Percentiles rank a stretch among this genome's conserved stretches.
These are phyloP conservation scores for Illadopsis cleaveri DNA, from an alignment of 2,113 vertebrate species.

Conservation along the genomic window DNA sequence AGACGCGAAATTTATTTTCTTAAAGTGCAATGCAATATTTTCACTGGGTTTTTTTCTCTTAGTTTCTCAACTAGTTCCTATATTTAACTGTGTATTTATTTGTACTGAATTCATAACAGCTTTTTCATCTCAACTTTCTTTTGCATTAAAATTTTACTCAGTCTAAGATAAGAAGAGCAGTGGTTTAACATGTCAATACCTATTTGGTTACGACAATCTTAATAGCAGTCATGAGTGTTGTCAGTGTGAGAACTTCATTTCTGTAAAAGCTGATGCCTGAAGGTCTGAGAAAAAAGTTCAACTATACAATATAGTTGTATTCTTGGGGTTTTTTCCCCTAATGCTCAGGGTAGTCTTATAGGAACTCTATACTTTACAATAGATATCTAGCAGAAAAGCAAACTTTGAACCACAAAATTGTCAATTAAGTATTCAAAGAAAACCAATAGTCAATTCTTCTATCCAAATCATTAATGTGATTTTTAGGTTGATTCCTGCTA, in stretches of 20 bases:
- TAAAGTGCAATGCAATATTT: background rate
- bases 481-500: background rate
- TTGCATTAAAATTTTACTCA: background rate
- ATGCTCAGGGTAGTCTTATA: background rate
- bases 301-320: background rate
- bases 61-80: background rate
- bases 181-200: background rate
- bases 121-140: background rate
- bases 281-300: background rate
- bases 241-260: background rate
- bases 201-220: background rate
- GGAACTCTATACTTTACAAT: background rate
- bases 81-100: background rate
- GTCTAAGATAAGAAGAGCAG: background rate
- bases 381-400: background rate
- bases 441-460: background rate
- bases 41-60: accelerated
- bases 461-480: background rate
- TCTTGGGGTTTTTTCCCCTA: accelerated
- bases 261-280: background rate
- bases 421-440: background rate
- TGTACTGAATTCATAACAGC: background rate
- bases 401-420: background rate
- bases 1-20: background rate
- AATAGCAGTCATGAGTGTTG: background rate